phyloP scores from a whole-genome alignment of 2,797 vertebrate species.

The Coreius guichenoti region DNA sequence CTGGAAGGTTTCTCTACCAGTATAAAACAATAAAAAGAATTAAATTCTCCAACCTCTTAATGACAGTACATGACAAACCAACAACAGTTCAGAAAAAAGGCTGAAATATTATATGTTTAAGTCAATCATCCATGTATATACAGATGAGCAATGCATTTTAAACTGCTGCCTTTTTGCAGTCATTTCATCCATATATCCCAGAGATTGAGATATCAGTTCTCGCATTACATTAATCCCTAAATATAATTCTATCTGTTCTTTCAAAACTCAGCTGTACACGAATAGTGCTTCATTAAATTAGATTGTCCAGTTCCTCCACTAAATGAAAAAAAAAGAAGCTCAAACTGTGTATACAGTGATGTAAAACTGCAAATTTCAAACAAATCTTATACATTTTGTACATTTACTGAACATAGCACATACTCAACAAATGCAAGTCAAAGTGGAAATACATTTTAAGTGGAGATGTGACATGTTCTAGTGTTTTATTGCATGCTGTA shows the following conservation, averaged over 20 bases:
- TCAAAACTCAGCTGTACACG: conserved; percentile 61
- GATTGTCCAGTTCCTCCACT: conserved; percentile 80
- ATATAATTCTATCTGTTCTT: conserved; percentile 47
- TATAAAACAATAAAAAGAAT: conserved; percentile 32
- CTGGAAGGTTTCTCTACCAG: conserved; percentile 29
- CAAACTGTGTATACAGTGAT: conserved; percentile 79
- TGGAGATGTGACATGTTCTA: conserved; percentile 66
- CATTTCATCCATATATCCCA: conserved; percentile 48
- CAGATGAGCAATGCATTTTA: conserved; percentile 42
- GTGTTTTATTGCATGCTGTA: conserved; percentile 83
- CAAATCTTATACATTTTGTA: conserved; percentile 78
- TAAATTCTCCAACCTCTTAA: conserved; percentile 25
- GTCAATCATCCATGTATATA: conserved; percentile 58
- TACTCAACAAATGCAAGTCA: conserved; percentile 76
- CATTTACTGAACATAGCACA: conserved; percentile 78
- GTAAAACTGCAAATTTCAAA: conserved; percentile 68
- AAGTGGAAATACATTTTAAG: conserved; percentile 74
- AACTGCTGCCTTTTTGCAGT: conserved; percentile 7
- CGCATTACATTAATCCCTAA: neutral
- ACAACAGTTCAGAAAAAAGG: conserved; percentile 55
- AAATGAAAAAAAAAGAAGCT: conserved; percentile 77
- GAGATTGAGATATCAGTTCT: conserved; percentile 61
- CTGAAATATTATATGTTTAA: conserved; percentile 47
- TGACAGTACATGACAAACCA: conserved; percentile 55
- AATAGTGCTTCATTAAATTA: conserved; percentile 64